Evolutionary conservation across 2,797 vertebrate species (phyloP).

Genomic region (Catamblyrhynchus diadema): DNA sequence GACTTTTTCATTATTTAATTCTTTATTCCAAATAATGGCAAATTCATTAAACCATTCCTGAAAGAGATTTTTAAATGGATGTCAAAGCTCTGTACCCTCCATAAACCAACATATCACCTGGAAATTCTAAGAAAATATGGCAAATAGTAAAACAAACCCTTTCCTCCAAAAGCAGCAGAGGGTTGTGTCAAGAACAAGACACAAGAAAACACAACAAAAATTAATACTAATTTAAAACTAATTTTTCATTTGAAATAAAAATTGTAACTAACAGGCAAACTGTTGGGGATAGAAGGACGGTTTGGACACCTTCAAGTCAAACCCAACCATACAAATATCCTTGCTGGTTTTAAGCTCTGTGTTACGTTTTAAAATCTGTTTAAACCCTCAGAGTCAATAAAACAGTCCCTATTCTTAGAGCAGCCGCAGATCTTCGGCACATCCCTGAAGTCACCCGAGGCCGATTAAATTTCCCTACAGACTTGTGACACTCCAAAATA

Average conservation of each 20-base stretch:
- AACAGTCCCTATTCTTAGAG: background rate
- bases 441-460: background rate
- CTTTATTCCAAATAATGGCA: background rate
- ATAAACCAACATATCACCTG: too few species aligned
- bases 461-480: background rate
- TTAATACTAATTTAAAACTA: background rate
- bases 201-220: background rate
- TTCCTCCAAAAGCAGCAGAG: background rate
- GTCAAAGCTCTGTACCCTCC: background rate
- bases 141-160: background rate
- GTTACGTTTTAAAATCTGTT: background rate
- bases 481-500: constrained; percentile 3
- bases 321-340: background rate
- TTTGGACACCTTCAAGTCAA: background rate
- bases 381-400: background rate
- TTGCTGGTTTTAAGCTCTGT: background rate
- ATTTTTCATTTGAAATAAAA: background rate
- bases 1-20: background rate
- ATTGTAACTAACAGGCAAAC: background rate
- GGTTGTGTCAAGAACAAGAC: background rate
- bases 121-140: background rate
- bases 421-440: background rate
- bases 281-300: background rate
- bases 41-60: background rate
- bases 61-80: background rate